Conservation (phyloP, 2,113 vertebrate genomes). For the Ceratotherium simum region DNA sequence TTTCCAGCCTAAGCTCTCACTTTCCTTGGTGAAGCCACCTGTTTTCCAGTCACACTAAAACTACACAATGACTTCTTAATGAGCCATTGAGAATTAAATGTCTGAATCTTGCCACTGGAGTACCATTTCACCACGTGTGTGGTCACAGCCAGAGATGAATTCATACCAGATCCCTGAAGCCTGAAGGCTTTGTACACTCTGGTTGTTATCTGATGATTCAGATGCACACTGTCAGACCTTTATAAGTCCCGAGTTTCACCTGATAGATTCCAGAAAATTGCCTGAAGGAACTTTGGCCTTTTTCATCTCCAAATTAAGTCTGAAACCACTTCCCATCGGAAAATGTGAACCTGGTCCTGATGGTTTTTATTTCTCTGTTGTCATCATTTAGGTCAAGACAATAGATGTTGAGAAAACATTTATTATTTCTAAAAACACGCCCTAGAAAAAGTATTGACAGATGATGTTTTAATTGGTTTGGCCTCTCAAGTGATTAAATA, state of each 20-base stretch:
- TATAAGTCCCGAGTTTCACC: conserved; percentile 4
- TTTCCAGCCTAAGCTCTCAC: not conserved
- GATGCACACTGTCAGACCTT: conserved; percentile 31
- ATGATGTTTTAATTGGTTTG: conserved; percentile 87
- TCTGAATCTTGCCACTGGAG: not conserved
- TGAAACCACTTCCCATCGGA: conserved; percentile 67
- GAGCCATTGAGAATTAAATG: conserved; percentile 32
- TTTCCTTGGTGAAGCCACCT: not conserved
- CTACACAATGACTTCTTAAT: not conserved
- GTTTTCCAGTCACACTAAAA: not conserved
- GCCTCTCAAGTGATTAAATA: conserved; percentile 85
- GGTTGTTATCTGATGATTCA: conserved; percentile 57
- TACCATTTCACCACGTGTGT: conserved; percentile 43
- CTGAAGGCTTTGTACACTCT: conserved; percentile 42
- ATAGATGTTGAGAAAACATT: conserved; percentile 78
- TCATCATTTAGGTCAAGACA: conserved; percentile 77
- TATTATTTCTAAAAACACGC: conserved; percentile 79
- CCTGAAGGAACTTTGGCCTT: conserved; percentile 47
- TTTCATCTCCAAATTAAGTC: conserved; percentile 54
- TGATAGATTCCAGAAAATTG: conserved; percentile 59
- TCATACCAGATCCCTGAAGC: conserved; percentile 3
- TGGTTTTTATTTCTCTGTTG: conserved; percentile 62
- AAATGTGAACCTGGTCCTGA: conserved; percentile 47
- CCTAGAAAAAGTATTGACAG: conserved; percentile 82
- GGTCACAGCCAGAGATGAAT: conserved; percentile 49